Percentiles rank a stretch among this genome's conserved stretches.
phyloP scores from a whole-genome alignment of 1,140 invertebrate species.

The Zaprionus gabonicus region DNA sequence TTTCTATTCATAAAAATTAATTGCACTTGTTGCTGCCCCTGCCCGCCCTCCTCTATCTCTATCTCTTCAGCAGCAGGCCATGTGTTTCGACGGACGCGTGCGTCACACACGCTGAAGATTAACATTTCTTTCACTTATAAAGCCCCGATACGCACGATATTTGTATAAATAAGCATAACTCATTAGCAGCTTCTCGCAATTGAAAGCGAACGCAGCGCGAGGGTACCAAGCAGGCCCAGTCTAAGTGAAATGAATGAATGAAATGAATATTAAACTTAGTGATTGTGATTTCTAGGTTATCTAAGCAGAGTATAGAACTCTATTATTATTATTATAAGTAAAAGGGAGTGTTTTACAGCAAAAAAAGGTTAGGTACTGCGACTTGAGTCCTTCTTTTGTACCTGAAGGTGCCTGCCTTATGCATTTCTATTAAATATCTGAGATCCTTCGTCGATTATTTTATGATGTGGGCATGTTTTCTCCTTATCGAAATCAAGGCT shows the following conservation, averaged over 20 bases:
- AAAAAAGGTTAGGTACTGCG: too few relatives aligned
- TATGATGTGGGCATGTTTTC: too few relatives aligned
- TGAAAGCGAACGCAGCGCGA: background rate
- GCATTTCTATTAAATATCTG: too few relatives aligned
- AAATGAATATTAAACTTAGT: too few relatives aligned
- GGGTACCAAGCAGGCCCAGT: background rate
- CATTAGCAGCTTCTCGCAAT: slow-evolving; percentile 45
- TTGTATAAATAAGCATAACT: slow-evolving; percentile 51
- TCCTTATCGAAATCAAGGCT: too few relatives aligned
- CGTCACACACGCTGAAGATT: slow-evolving; percentile 35
- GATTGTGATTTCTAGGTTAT: background rate
- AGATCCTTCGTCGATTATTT: too few relatives aligned
- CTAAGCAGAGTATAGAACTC: background rate
- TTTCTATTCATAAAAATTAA: slow-evolving; percentile 80
- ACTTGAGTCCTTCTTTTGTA: too few relatives aligned
- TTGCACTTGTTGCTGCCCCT: slow-evolving; percentile 68
- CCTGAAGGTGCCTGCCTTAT: too few relatives aligned
- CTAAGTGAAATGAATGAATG: background rate
- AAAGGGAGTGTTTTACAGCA: too few relatives aligned
- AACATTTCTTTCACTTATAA: slow-evolving; percentile 50
- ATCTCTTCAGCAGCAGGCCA: slow-evolving; percentile 24
- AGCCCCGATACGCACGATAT: slow-evolving; percentile 41
- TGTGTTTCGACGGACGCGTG: slow-evolving; percentile 46
- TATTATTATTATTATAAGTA: too few relatives aligned
- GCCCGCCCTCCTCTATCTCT: background rate